Percentiles rank a stretch among this genome's conserved stretches.
Evolutionary conservation across 2,888 invertebrate species (phyloP).

Genomic region (Capitulum mitella): DNA sequence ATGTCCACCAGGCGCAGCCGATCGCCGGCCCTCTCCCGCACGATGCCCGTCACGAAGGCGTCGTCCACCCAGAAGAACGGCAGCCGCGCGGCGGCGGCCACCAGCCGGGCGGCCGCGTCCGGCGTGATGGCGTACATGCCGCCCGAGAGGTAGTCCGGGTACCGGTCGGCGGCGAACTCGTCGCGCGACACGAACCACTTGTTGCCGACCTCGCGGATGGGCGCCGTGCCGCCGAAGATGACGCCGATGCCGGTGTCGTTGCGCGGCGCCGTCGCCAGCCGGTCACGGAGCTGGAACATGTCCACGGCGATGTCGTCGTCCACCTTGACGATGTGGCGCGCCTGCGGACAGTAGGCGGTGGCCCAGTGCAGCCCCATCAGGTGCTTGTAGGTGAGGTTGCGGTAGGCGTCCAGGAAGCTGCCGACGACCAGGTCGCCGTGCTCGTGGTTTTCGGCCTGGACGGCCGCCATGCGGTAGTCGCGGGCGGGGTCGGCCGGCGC

Average conservation of each 20-base stretch:
- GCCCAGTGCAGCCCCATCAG: conserved; percentile 38
- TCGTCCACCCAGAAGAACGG: conserved; percentile 88
- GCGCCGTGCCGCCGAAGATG: conserved; percentile 3
- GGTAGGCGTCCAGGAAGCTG: conserved; percentile 37
- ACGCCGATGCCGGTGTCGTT: neutral
- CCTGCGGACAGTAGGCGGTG: conserved; percentile 33
- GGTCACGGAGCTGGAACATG: conserved; percentile 51
- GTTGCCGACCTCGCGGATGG: conserved; percentile 43
- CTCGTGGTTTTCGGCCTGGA: conserved; percentile 25
- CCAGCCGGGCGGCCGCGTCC: conserved; percentile 54
- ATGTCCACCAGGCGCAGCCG: neutral
- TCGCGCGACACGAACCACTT: conserved; percentile 69
- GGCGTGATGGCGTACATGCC: conserved; percentile 74
- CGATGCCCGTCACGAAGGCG: conserved; percentile 55
- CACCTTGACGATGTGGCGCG: conserved; percentile 60
- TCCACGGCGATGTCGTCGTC: conserved; percentile 74
- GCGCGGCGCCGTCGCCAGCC: conserved; percentile 3
- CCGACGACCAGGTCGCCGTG: conserved; percentile 37
- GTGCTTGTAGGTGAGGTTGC: conserved; percentile 38
- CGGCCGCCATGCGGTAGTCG: neutral
- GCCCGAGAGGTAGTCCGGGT: conserved; percentile 71
- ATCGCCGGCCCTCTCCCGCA: neutral
- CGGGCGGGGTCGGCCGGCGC: neutral
- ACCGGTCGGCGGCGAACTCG: conserved; percentile 56
- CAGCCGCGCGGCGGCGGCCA: conserved; percentile 37